Conservation (phyloP, 64 coral and sea anemone genomes). For the Actinia tenebrosa region DNA sequence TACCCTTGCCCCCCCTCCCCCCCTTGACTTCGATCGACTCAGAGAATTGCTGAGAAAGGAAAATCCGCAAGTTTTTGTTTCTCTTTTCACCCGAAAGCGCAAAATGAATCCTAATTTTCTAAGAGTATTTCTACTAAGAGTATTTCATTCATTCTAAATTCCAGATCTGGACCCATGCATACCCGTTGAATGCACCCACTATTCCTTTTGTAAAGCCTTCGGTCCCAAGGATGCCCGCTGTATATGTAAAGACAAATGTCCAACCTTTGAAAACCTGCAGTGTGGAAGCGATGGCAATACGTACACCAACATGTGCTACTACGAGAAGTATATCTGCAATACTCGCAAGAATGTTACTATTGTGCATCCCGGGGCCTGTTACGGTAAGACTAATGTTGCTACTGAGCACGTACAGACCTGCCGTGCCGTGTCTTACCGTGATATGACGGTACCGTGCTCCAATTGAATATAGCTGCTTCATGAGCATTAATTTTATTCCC, state of each 20-base stretch:
- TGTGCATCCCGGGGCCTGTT: slow-evolving; percentile 37
- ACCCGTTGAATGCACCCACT: slow-evolving; percentile 30
- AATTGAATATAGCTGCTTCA: too few relatives aligned
- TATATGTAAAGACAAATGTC: slow-evolving; percentile 26
- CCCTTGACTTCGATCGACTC: too few relatives aligned
- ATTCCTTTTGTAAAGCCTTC: slow-evolving; percentile 37
- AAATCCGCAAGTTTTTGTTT: too few relatives aligned
- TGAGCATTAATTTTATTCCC: too few relatives aligned
- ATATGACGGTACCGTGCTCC: too few relatives aligned
- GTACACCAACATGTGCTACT: slow-evolving; percentile 40
- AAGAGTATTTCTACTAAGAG: too few relatives aligned
- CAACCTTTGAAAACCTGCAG: slow-evolving; percentile 29
- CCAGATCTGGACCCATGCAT: slow-evolving; percentile 60
- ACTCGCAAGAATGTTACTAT: slow-evolving; percentile 24
- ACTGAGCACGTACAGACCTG: background rate
- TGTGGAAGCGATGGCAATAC: slow-evolving; percentile 49
- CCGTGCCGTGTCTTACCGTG: background rate
- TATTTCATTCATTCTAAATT: background rate
- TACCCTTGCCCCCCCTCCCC: too few relatives aligned
- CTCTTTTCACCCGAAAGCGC: too few relatives aligned
- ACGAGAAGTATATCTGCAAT: slow-evolving; percentile 31
- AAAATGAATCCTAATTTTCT: too few relatives aligned
- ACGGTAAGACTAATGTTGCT: slow-evolving; percentile 34
- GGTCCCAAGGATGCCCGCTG: slow-evolving; percentile 44
- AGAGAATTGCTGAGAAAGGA: too few relatives aligned